These are phyloP conservation scores for Caretta caretta DNA, from an alignment of 2,113 vertebrate species.

Conservation along the genomic window DNA sequence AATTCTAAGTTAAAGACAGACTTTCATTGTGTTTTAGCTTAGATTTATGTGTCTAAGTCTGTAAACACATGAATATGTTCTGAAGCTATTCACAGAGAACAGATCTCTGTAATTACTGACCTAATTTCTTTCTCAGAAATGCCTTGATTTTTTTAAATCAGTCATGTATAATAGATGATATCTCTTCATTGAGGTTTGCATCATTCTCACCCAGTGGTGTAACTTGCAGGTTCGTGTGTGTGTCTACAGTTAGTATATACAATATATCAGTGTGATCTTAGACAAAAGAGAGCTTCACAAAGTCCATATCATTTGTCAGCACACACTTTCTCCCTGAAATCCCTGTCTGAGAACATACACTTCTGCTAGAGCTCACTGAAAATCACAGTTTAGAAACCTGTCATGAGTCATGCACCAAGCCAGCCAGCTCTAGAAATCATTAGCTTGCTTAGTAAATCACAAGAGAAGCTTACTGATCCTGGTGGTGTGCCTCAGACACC, in stretches of 20 bases:
- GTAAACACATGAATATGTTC: conserved; percentile 13
- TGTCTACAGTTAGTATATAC: neutral
- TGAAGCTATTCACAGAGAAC: conserved; percentile 2
- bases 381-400: neutral
- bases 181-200: neutral
- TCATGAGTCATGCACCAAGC: neutral
- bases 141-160: conserved; percentile 15
- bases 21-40: conserved; percentile 1
- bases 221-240: neutral
- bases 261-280: neutral
- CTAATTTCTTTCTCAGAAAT: neutral
- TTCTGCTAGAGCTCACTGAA: neutral
- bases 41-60: neutral
- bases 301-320: accelerated
- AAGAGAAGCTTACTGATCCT: neutral
- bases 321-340: neutral
- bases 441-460: neutral
- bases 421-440: neutral
- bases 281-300: neutral
- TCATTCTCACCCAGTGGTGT: conserved; percentile 24
- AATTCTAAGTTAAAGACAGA: conserved; percentile 47
- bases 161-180: neutral
- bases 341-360: neutral
- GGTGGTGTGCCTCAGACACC: neutral
- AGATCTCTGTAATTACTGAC: neutral